Conservation (phyloP, 1,140 invertebrate species). For the Anastrepha obliqua region DNA sequence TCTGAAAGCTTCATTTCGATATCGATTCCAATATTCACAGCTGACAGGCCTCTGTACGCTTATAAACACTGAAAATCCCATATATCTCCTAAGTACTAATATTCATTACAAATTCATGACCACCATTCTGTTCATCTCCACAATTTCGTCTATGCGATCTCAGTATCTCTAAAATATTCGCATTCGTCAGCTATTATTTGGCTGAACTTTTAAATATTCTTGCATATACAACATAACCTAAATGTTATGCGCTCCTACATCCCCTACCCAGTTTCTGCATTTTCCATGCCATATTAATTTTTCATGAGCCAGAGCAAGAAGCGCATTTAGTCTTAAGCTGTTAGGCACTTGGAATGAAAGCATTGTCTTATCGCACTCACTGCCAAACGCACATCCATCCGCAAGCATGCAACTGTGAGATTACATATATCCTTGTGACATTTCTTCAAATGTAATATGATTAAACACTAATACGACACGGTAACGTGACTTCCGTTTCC, state of each 20-base stretch:
- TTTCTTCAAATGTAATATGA: conserved; percentile 51
- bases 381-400: not conserved
- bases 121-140: too few relatives aligned
- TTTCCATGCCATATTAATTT: conserved; percentile 14
- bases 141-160: too few relatives aligned
- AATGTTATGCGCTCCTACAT: not conserved
- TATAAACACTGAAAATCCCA: too few relatives aligned
- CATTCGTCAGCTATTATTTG: not conserved
- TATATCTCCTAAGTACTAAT: too few relatives aligned
- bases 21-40: too few relatives aligned
- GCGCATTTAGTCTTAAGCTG: conserved; percentile 1
- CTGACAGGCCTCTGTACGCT: too few relatives aligned
- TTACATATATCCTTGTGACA: not conserved
- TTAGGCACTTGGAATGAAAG: too few relatives aligned
- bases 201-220: too few relatives aligned
- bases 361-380: not conserved
- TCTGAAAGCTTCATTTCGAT: too few relatives aligned
- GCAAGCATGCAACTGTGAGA: not conserved
- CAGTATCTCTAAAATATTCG: not conserved
- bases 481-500: conserved; percentile 48
- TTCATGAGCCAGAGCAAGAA: not conserved
- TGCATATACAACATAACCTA: not conserved
- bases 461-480: conserved; percentile 48
- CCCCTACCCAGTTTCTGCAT: not conserved
- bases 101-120: too few relatives aligned